Conservation (phyloP, 2,888 invertebrate species). For the Drosophila neotestacea region DNA sequence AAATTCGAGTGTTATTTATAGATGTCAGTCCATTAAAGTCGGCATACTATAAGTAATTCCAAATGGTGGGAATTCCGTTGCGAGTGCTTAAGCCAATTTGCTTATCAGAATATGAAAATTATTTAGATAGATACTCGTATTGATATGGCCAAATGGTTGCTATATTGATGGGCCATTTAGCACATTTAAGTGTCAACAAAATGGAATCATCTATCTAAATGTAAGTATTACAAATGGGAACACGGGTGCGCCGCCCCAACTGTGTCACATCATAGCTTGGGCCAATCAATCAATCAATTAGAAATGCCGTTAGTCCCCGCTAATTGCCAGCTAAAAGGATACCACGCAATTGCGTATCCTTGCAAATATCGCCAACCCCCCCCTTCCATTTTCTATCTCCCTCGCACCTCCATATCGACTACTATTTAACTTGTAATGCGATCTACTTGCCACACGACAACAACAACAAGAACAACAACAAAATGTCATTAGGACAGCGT, state of each 20-base stretch:
- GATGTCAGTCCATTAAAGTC: conserved; percentile 20
- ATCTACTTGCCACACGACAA: conserved; percentile 29
- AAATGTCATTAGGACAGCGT: conserved; percentile 44
- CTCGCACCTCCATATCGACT: not conserved
- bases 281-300: conserved; percentile 62
- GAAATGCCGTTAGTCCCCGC: conserved; percentile 38
- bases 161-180: conserved; percentile 48
- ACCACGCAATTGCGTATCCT: conserved; percentile 24
- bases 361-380: not conserved
- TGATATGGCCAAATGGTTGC: conserved; percentile 46
- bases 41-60: conserved; percentile 21
- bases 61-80: not conserved
- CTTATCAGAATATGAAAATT: conserved; percentile 61
- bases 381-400: not conserved
- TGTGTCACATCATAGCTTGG: not conserved
- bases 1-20: not conserved
- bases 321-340: conserved; percentile 56
- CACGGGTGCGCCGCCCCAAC: conserved; percentile 8
- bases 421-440: conserved; percentile 57
- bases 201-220: conserved; percentile 16
- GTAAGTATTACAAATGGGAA: conserved; percentile 5
- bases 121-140: conserved; percentile 30
- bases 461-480: conserved; percentile 28
- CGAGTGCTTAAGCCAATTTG: conserved; percentile 40
- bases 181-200: conserved; percentile 26